Conservation (phyloP, 2,113 vertebrate species). For the Petaurus breviceps region DNA sequence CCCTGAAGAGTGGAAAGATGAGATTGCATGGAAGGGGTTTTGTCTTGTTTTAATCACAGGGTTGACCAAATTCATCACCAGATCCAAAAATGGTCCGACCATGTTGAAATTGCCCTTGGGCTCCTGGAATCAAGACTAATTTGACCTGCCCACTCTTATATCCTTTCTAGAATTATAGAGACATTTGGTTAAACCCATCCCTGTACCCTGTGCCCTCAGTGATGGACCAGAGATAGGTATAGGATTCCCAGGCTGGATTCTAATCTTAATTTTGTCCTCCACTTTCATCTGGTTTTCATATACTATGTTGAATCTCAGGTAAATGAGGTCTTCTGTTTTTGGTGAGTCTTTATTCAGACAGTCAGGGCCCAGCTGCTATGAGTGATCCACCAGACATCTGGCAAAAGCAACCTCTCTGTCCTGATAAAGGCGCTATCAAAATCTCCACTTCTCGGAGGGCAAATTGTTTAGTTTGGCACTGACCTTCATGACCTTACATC, state of each 20-base stretch:
- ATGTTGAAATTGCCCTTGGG: not conserved
- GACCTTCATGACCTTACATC: slow-evolving; percentile 77
- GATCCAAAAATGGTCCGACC: not conserved
- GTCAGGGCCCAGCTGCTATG: slow-evolving; percentile 56
- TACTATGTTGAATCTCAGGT: slow-evolving; percentile 86
- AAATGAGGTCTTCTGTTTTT: slow-evolving; percentile 80
- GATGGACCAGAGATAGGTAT: slow-evolving; percentile 78
- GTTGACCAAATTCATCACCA: not conserved
- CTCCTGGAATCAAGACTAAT: not conserved
- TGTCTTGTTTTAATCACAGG: not conserved
- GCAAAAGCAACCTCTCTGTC: slow-evolving; percentile 54
- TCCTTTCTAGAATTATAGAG: slow-evolving; percentile 44
- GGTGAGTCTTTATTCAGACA: slow-evolving; percentile 68
- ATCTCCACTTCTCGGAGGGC: slow-evolving; percentile 69
- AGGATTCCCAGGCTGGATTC: slow-evolving; percentile 77
- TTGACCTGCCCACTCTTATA: not conserved
- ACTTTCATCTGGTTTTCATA: slow-evolving; percentile 70
- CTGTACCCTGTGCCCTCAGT: not conserved
- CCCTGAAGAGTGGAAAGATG: not conserved
- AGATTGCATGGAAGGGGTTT: not conserved
- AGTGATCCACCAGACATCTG: slow-evolving; percentile 48
- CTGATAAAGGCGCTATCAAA: slow-evolving; percentile 52
- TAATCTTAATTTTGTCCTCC: slow-evolving; percentile 74
- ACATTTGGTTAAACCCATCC: not conserved
- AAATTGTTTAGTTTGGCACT: slow-evolving; percentile 72